Evolutionary conservation across 2,797 vertebrate species (phyloP), one percentile per base, ranked within the genome.

Genomic region (Falco rusticolus): DNA sequence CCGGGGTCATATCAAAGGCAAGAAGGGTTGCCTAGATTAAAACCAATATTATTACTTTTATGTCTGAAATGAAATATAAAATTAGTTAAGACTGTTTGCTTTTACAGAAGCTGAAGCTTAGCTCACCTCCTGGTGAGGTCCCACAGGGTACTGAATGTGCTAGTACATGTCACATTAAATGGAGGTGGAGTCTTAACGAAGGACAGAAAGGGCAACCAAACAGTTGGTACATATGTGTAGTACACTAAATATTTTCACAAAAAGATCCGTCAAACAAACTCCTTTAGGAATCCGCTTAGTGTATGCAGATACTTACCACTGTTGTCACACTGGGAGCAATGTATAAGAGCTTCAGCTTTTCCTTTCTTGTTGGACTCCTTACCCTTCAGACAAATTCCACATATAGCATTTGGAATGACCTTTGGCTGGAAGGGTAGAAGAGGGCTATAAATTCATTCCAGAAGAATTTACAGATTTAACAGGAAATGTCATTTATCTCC

Each of bases 371-470:
- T 99, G 98, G 99, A 98, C 98, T 99, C 99, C 99, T 99, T 99
- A 99, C 99, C 99, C 99, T 99, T 99, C 99, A 99, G 99, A 99
- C 99, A 99, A 99, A 99, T 99, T 98, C 99, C 99, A 99, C 99
- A 99, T 98, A 99, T 98, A 98, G 99, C 99, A 99, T 99, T 99
- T 98, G 99, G 99, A 99, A 99, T 99, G 99, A 98, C 98, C 99
- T 99, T 99, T 99, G 98, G 99, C 99, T 99, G 99, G 98, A 99
- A 99, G 98, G 99, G 99, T 98, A 99, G 99, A 99, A 99, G 98
- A 99, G 99, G 98, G 98, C 99, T 99, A 99, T 99, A 98, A 99
- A 99, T 98, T 98, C 97, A 98, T 97, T 98, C 98, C 98, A 95
- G 97, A 98, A 98, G 98, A 98, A 98, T 96, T 97, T 81, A 72